These are phyloP conservation scores for Conus ventricosus DNA, from an alignment of 1,140 invertebrate genomes.

Conservation along the genomic window DNA sequence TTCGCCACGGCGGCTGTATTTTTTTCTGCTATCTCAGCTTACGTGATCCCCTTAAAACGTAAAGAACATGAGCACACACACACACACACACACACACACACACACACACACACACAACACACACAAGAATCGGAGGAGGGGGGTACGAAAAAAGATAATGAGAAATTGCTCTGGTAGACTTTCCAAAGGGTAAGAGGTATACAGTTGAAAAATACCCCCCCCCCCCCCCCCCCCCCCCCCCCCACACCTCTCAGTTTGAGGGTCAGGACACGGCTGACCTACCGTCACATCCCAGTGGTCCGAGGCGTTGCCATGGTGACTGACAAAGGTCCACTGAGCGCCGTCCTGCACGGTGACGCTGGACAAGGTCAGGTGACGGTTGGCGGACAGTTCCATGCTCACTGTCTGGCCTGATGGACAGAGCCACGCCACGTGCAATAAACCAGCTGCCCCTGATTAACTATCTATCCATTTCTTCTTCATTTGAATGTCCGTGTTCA, in stretches of 20 bases:
- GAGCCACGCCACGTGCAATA: not conserved
- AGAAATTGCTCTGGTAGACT: too few relatives aligned
- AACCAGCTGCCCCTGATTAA: not conserved
- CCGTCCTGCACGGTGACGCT: constrained; percentile 60
- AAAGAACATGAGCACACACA: too few relatives aligned
- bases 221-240: not conserved
- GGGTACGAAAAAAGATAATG: too few relatives aligned
- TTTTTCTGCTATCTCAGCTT: too few relatives aligned
- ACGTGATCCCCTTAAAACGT: too few relatives aligned
- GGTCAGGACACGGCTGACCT: constrained; percentile 1
- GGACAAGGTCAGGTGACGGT: constrained; percentile 46
- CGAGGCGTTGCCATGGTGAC: constrained; percentile 46
- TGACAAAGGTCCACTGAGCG: constrained; percentile 46
- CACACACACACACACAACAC: too few relatives aligned
- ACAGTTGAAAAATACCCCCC: too few relatives aligned
- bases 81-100: too few relatives aligned
- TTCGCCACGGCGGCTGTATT: too few relatives aligned
- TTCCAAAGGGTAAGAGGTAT: too few relatives aligned
- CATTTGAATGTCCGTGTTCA: not conserved
- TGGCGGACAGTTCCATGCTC: constrained; percentile 45
- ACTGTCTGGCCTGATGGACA: constrained; percentile 46
- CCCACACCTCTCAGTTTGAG: not conserved
- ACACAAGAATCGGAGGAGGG: too few relatives aligned
- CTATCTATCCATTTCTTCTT: not conserved
- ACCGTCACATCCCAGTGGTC: constrained; percentile 55